Base-by-base conservation (phyloP, 2,888 invertebrate genomes). In the Noctua janthina region DNA sequence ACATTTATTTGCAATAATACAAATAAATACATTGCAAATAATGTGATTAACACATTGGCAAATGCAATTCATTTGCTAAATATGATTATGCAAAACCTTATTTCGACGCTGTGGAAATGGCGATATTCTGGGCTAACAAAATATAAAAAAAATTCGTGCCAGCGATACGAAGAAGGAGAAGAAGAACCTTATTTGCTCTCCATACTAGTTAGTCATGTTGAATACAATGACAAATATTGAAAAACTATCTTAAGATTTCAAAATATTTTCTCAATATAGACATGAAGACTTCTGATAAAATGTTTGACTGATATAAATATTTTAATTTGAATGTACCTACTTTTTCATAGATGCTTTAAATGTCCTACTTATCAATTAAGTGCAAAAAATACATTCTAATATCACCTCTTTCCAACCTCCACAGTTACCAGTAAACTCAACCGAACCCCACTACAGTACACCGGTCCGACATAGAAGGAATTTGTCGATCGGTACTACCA, bases 401-500 rank as follows among this genome's bases (percentile, higher is more conserved):
- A 43, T 79, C 72, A 39, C 39, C 66, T 77, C 73, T 81, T 80
- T 17, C 70, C 70, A 73, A 56, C 2, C 81, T 84, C 87, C 66
- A 29, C 90, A 94, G 94, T 83, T 94, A 66, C 96, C 96, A 79
- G 92, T 95, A 84, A 93, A 91, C 7, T 92, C 96, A 59, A 93
- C 95, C 77, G 96, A 97, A 91, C 96, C 97, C 4, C 97, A 97
- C 93, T 97, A 97, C 92, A 97, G 97, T 86, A 97, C 97, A 0
- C 97, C 97, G 23, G 96, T 96, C 68, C 90, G 97, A 46, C 97
- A 97, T 82, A 92, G 97, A 74, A 90, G 97, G 39, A 97, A 97
- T 90, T 92, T 96, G 7, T 97, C 97, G 4, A 97, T 97, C 75
- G 97, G 97, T 54, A 95, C 97, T 84, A 96, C 96, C 89, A 95